Evolutionary conservation across 2,797 vertebrate genomes (phyloP), one percentile per base, ranked within the genome.

Genomic region (Benthosema pterotum): DNA sequence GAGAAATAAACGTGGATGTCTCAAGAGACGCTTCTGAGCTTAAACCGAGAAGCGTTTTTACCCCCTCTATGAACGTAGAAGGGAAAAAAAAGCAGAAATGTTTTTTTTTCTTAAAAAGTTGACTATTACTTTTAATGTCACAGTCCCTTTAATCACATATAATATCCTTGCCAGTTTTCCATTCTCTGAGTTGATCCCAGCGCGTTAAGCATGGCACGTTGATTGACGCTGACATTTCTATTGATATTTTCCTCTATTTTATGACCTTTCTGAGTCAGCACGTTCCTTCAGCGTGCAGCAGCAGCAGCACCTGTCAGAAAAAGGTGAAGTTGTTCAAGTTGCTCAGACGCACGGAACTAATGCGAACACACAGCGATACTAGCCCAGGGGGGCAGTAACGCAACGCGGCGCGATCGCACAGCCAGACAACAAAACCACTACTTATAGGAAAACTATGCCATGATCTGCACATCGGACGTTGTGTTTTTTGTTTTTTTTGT

Each of bases 231-330:
- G 25, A 69, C 18, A 11, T 63, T n/a, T 63, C 42, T 50, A 38
- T 0, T 2, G 42, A 52, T 50, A 18, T 48, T n/a, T n/a, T n/a
- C n/a, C n/a, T n/a, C n/a, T n/a, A n/a, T n/a, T 69, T 46, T 38
- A 38, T 38, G 63, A 77, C 65, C 65, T 80, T 53, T 75, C 51
- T 67, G 57, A 79, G 13, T 76, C 67, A 68, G 69, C 67, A 16
- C 65, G 68, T 67, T 74, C 79, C 78, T 77, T 61, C 68, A 68
- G 69, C 12, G 11, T 53, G 61, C 28, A 3, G 25, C 8, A n/a
- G n/a, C n/a, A n/a, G 28, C 5, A 32, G 5, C 49, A 64, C 22
- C 50, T 71, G 67, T 75, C 76, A 77, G 28, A 66, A 73, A 71
- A 55, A 2, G 11, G n/a, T n/a, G n/a, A n/a, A n/a, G n/a, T n/a